Base-by-base conservation (phyloP, 2,797 vertebrate species). In the Esox masquinongy region DNA sequence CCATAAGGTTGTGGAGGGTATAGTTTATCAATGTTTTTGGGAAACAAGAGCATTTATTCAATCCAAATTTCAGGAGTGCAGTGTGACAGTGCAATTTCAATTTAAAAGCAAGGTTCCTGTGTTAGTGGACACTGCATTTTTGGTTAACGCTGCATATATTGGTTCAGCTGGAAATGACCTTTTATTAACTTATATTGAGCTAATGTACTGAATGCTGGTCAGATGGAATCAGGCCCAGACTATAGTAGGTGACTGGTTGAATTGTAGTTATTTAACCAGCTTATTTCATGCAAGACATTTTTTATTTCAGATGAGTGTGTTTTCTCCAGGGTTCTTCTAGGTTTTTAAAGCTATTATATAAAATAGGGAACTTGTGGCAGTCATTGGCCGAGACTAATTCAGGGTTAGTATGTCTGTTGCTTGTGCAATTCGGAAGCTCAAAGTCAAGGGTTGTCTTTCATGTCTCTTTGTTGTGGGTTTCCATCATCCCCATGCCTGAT, bases 381-480 rank as follows among this genome's bases (percentile, higher is more conserved):
- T 70, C 24, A 53, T 17, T 66, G 63, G 29, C 15, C 17, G 26
- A 39, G 31, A 68, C 66, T 36, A 29, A 31, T 16, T 34, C 16
- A 31, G 17, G 66, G 17, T 66, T 16, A 68, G 66, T 31, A 31
- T 67, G 19, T 31, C 17, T 11, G 16, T 22, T 16, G 1, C 2
- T 29, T 70, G 68, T 49, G 68, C 68, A 14, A 49, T 24, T 12
- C 22, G 6, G 3, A 70, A 24, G n/a, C 43, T 24, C 68, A 70
- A 49, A 12, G 43, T 50, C 68, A 16, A 70, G 68, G 22, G 22
- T 22, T 26, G 39, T 70, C 43, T 70, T 43, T 24, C 19, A 43
- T 50, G 68, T 70, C 47, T 15, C 68, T 70, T 50, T 70, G 68
- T 70, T 50, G 11, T 50, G 16, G 5, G 47, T 70, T 70, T 29